Base-by-base conservation (phyloP, 2,888 invertebrate species). In the Metacarcinus magister region DNA sequence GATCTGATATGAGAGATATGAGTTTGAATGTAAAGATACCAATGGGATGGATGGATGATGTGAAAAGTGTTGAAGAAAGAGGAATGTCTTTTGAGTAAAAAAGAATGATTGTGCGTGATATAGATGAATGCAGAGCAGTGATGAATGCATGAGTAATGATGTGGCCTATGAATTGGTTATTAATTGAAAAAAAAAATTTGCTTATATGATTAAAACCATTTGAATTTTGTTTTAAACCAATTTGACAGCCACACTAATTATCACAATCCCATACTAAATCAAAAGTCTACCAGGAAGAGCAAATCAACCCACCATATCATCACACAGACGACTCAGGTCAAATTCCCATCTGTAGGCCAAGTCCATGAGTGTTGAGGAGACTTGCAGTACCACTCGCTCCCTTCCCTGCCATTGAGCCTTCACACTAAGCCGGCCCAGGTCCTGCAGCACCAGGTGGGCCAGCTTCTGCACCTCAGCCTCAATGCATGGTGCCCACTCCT, bases 401-500 rank as follows among this genome's bases (percentile, higher is more conserved):
- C 91, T 44, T 8, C 43, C 91, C 13, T 3, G 32, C 96, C 96
- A 96, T 4, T 0, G 2, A 39, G 48, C 91, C 32, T 54, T 46
- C 48, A 94, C 93, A 46, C 19, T 96, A 48, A 43, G 39, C 46
- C 54, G 91, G 28, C 92, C 43, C 67, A 96, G 48, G 39, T 96
- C 96, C 28, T 46, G 44, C 46, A 96, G 32, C 67, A 94, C 96
- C 4, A 96, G 48, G 32, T n/a, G 39, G 10, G 93, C 92, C 82
- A 96, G 16, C 54, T 96, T 95, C 46, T 46, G 48, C 39, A 95
- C 46, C 23, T 95, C 96, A 13, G 94, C 95, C 82, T 96, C 96
- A 46, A 96, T 67, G 32, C 96, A 96, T 32, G 96, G 89, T 13
- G 96, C 93, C 95, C 94, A 96, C n/a, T 94, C 96, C 94, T 94